phyloP scores from a whole-genome alignment of 2,797 vertebrate species.

The Pipistrellus nathusii region DNA sequence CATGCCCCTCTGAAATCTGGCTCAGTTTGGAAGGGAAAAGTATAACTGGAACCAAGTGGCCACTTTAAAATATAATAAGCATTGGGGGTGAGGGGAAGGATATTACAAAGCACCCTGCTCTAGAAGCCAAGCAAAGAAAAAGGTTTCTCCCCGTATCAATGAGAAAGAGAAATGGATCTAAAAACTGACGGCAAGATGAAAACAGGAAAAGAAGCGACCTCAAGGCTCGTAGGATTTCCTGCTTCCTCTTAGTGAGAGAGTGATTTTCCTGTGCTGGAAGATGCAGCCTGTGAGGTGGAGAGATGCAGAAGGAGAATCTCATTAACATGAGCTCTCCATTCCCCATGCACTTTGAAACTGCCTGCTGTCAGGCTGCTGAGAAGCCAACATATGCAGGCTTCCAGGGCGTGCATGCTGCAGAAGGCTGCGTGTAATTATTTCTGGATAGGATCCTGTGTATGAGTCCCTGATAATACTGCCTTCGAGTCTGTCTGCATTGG shows the following conservation, averaged over 20 bases:
- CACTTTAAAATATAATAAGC: constrained; percentile 49
- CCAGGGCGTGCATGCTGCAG: constrained; percentile 56
- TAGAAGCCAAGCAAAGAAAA: constrained; percentile 56
- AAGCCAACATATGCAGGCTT: constrained; percentile 74
- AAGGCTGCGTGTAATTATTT: constrained; percentile 74
- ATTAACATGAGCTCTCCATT: constrained; percentile 73
- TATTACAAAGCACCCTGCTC: not conserved
- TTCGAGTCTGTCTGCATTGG: constrained; percentile 64
- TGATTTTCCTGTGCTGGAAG: constrained; percentile 53
- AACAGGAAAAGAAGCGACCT: not conserved
- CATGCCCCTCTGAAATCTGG: constrained; percentile 23
- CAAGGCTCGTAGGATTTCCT: not conserved
- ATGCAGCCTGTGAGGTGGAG: constrained; percentile 49
- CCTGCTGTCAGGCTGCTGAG: constrained; percentile 79
- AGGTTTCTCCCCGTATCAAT: not conserved
- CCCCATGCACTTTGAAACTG: constrained; percentile 77
- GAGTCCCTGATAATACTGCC: constrained; percentile 56
- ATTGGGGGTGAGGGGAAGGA: not conserved
- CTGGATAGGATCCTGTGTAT: constrained; percentile 70
- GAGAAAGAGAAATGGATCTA: constrained; percentile 43
- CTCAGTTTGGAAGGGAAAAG: constrained; percentile 45
- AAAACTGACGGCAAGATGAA: constrained; percentile 40
- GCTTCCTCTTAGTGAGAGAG: not conserved
- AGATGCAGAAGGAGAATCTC: constrained; percentile 75
- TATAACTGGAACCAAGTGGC: constrained; percentile 35